Conservation (phyloP, 2,888 invertebrate genomes). For the Hydrotaea diabolus region DNA sequence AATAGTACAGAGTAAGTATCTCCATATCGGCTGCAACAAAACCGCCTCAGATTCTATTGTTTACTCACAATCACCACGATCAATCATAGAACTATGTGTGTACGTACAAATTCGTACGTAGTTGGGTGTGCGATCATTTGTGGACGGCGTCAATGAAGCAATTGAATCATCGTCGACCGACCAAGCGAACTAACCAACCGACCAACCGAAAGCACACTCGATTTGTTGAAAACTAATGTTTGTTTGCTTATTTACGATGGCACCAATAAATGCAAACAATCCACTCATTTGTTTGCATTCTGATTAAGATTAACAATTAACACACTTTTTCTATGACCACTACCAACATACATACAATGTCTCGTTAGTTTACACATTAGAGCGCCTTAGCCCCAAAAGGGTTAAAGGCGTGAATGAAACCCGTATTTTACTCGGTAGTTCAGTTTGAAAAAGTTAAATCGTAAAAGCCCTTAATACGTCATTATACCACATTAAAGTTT, state of each 20-base stretch:
- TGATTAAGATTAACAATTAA: conserved; percentile 30
- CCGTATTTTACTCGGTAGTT: too few relatives aligned
- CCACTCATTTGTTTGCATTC: conserved; percentile 30
- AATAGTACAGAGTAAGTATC: conserved; percentile 72
- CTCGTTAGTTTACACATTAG: neutral
- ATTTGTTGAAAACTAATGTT: conserved; percentile 1
- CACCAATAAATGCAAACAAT: conserved; percentile 31
- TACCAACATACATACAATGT: neutral
- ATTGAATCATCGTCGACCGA: neutral
- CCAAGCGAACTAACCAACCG: neutral
- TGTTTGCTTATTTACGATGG: conserved; percentile 18
- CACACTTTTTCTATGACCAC: conserved; percentile 2
- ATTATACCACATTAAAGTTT: too few relatives aligned
- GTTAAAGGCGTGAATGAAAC: too few relatives aligned
- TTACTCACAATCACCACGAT: neutral
- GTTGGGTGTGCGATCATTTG: neutral
- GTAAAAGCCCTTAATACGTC: too few relatives aligned
- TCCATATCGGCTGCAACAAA: conserved; percentile 9
- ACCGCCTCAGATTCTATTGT: conserved; percentile 20
- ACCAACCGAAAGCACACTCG: neutral
- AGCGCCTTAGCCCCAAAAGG: too few relatives aligned
- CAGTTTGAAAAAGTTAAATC: too few relatives aligned
- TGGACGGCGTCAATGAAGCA: conserved; percentile 10
- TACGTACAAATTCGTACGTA: neutral
- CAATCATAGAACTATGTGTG: neutral